Percentiles rank a stretch among this genome's conserved stretches.
phyloP scores from a whole-genome alignment of 2,797 vertebrate genomes.

The Melanogrammus aeglefinus region DNA sequence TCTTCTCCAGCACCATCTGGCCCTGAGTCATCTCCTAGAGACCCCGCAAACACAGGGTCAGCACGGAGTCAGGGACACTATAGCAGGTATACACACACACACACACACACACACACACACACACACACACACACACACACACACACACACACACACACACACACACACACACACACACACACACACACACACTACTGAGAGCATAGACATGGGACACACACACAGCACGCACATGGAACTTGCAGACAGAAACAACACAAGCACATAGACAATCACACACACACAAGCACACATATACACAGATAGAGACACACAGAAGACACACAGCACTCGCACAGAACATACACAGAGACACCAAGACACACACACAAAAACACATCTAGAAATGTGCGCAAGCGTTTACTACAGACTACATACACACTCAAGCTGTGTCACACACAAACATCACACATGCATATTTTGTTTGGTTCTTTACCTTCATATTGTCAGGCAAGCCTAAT shows the following conservation, averaged over 20 bases:
- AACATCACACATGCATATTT: constrained; percentile 15
- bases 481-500: constrained; percentile 81
- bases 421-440: constrained; percentile 22
- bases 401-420: constrained; percentile 17
- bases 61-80: not conserved
- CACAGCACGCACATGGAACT: not conserved
- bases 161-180: constrained; percentile 26
- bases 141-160: too few relatives aligned
- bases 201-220: not conserved
- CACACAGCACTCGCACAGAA: not conserved
- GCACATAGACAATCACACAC: constrained; percentile 20
- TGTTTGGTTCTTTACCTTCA: constrained; percentile 74
- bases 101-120: constrained; percentile 18
- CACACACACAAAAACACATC: not conserved
- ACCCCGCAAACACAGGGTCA: constrained; percentile 12
- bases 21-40: constrained; percentile 84
- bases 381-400: not conserved
- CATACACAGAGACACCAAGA: constrained; percentile 13
- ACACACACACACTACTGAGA: constrained; percentile 11
- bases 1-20: constrained; percentile 86
- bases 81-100: constrained; percentile 19
- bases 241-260: not conserved
- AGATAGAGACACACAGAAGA: constrained; percentile 9
- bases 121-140: constrained; percentile 21
- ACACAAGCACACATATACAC: constrained; percentile 22